Evolutionary conservation across 2,113 vertebrate species (phyloP), one percentile per base, ranked within the genome.

Genomic region (Rhizomys pruinosus): DNA sequence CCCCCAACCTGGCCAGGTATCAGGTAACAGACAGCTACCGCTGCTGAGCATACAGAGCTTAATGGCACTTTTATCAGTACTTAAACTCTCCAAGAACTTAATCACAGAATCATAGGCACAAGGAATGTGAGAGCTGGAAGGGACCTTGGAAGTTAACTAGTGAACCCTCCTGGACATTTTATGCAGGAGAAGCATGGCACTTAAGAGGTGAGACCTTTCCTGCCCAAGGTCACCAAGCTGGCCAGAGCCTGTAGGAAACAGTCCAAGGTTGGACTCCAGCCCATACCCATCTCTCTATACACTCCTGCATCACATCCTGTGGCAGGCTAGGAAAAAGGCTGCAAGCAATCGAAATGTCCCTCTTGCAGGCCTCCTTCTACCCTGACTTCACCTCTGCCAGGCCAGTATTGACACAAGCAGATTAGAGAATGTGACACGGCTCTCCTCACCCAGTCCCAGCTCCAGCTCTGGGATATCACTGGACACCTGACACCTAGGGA

Each of bases 41-140:
- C 64, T 5, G 86, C 90, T 92, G 71, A 96, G 86, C 79, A 94
- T 96, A 97, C 93, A 95, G 86, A 96, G 72, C 86, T 94, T 93
- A 96, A 97, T 96, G 95, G 94, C 95, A 89, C 92, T 96, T 95
- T 96, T 96, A 97, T 97, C 96, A 97, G 97, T 72, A 89, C 71
- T 94, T 93, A 84, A 95, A 72, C 94, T 81, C 96, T 92, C 88
- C 89, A 92, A 91, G 92, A 94, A 90, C 97, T 93, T 96, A 95
- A 95, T 96, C 96, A 95, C 90, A 93, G 94, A 94, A 93, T 92
- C 85, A 84, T 19, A 86, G 92, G 79, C 5, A 1, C 20, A 79
- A 89, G 92, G 96, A 97, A 97, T 95, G 95, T 94, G 89, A 90
- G 61, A 90, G 90, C 71, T 64, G 37, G 59, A 95, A 87, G 66